Evolutionary conservation across 2,888 invertebrate species (phyloP), one percentile per base, ranked within the genome.

Genomic region (Epiblema foenella): DNA sequence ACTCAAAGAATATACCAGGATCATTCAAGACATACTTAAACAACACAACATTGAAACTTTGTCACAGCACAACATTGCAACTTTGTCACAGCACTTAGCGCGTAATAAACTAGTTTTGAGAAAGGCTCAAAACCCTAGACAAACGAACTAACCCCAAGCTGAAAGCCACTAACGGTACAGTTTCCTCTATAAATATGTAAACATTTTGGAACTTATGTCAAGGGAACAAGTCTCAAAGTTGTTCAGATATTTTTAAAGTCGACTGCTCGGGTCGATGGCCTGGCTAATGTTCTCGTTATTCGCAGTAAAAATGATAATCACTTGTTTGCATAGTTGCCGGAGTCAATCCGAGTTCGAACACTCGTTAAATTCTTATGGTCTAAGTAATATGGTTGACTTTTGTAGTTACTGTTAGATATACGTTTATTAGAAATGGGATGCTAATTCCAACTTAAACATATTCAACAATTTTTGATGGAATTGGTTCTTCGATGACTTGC

Each of bases 251-350:
- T 46, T 46, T n/a, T n/a, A n/a, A n/a, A 46, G 46, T 46, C 8
- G 33, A 46, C 46, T n/a, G 46, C 33, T n/a, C 11, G 51, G 33
- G 69, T 69, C 69, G 52, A 59, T 58, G 69, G 52, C 69, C 69
- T 51, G n/a, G 42, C 69, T 64, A 65, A 69, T 65, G 65, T 59
- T 58, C 64, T 69, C 69, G 59, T 65, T 69, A 69, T 69, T 69
- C 58, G 69, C 69, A 59, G 65, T 63, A 69, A 69, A 69, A 69
- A 69, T 69, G 64, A 64, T 69, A 69, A 69, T 69, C 65, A 69
- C 58, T 17, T 65, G 69, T 69, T 69, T 69, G 69, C 65, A 65
- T 69, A 69, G 42, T 64, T 20, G 20, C 57, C 52, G 20, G 39
- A 42, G 42, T 57, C 29, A 18, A 33, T 12, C 49, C n/a, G 17